phyloP scores from a whole-genome alignment of 2,797 vertebrate species.

The Glyptemys insculpta region DNA sequence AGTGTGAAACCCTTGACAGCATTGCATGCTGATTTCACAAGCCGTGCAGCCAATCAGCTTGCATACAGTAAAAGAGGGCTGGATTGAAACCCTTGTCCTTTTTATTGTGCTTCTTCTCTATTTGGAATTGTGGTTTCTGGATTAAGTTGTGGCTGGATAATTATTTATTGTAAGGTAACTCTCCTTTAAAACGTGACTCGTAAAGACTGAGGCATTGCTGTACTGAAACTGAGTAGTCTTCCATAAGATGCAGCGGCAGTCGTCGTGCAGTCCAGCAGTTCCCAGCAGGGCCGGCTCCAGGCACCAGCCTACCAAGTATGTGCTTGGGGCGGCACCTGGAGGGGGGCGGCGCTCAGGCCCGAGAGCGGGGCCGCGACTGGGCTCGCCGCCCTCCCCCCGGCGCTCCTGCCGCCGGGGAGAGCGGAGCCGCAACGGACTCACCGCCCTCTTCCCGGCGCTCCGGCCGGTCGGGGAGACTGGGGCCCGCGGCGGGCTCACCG shows the following conservation, averaged over 20 bases:
- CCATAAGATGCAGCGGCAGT: background rate
- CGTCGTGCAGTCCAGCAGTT: background rate
- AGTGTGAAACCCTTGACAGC: background rate
- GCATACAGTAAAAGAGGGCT: background rate
- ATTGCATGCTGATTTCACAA: slow-evolving; percentile 33
- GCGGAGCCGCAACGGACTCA: no score
- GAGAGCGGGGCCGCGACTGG: no score
- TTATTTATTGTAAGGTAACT: background rate
- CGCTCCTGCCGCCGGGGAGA: no score
- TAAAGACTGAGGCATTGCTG: background rate
- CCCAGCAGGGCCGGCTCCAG: no score
- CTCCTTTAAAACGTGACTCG: background rate
- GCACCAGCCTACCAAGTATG: no score
- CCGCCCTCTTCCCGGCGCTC: no score
- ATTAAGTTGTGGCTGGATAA: background rate
- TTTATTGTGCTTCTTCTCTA: background rate
- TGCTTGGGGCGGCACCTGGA: no score
- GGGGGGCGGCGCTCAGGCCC: no score
- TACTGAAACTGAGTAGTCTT: background rate
- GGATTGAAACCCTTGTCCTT: background rate
- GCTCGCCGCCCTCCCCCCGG: no score
- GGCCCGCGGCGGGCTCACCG: no score
- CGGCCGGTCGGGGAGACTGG: no score
- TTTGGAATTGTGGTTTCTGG: background rate
- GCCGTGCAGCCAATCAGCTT: background rate